phyloP scores from a whole-genome alignment of 1,140 invertebrate species.

The Drosophila nigromelanica region DNA sequence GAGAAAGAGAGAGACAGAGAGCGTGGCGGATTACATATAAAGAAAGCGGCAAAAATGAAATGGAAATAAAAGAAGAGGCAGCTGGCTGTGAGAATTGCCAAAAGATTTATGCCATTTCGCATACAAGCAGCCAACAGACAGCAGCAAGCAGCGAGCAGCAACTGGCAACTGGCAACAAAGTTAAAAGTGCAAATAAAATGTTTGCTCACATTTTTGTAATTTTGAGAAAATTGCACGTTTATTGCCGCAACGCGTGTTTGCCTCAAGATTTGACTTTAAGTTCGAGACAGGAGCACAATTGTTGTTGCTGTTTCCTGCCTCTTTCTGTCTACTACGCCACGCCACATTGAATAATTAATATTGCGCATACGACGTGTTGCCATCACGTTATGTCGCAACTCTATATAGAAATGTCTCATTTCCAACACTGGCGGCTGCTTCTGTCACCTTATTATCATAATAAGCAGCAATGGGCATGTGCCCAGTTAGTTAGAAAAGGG shows the following conservation, averaged over 20 bases:
- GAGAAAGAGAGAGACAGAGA: background rate
- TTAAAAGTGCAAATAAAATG: constrained; percentile 76
- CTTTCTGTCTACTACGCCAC: constrained; percentile 10
- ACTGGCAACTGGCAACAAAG: constrained; percentile 51
- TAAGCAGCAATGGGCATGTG: constrained; percentile 48
- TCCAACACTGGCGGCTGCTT: constrained; percentile 2
- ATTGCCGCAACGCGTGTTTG: constrained; percentile 60
- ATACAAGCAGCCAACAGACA: constrained; percentile 3
- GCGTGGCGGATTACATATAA: background rate
- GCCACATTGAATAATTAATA: constrained; percentile 73
- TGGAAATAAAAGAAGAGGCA: constrained; percentile 40
- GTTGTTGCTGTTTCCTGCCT: constrained; percentile 13
- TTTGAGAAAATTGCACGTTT: constrained; percentile 73
- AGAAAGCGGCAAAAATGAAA: constrained; percentile 51
- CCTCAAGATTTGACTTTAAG: constrained; percentile 53
- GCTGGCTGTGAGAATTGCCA: constrained; percentile 56
- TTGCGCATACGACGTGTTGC: constrained; percentile 74
- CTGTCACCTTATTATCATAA: constrained; percentile 65
- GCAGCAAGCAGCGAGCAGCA: constrained; percentile 18
- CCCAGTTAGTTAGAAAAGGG: background rate
- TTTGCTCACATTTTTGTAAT: constrained; percentile 81
- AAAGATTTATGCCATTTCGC: constrained; percentile 64
- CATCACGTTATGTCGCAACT: constrained; percentile 48
- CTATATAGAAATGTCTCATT: constrained; percentile 34
- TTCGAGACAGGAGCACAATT: constrained; percentile 18